Percentiles rank a stretch among this genome's conserved stretches.
Conservation (phyloP, 2,888 invertebrate genomes). For the Epicampocera succincta region DNA sequence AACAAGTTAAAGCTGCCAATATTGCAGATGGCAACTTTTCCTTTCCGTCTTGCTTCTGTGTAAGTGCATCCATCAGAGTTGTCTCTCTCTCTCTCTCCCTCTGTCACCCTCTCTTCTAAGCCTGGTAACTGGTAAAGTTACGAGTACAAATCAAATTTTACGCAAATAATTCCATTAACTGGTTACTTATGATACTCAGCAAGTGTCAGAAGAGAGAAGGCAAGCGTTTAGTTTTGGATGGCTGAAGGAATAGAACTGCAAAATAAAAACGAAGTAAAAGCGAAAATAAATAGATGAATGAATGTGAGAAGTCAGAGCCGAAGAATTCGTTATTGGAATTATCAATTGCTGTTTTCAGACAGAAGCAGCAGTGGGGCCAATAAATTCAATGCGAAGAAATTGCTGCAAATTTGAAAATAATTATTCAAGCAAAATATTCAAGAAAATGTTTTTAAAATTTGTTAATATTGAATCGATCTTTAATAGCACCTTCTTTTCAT, state of each 20-base stretch:
- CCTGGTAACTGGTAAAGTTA: too few relatives aligned
- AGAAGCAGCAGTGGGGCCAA: constrained; percentile 14
- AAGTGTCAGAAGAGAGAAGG: constrained; percentile 12
- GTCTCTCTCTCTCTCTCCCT: constrained; percentile 4
- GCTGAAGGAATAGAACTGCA: constrained; percentile 22
- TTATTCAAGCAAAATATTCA: too few relatives aligned
- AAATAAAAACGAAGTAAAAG: not conserved
- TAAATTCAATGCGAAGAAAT: not conserved
- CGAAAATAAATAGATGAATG: constrained; percentile 37
- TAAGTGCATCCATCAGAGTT: constrained; percentile 1
- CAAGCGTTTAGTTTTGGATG: constrained; percentile 13
- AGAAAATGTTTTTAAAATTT: too few relatives aligned
- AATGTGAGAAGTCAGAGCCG: not conserved
- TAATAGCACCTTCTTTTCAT: too few relatives aligned
- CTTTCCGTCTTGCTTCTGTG: not conserved
- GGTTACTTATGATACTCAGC: constrained; percentile 62
- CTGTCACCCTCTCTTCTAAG: too few relatives aligned
- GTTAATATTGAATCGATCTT: too few relatives aligned
- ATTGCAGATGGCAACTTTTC: constrained; percentile 14
- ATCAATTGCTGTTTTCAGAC: constrained; percentile 55
- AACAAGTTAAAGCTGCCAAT: constrained; percentile 15
- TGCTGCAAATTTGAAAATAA: not conserved
- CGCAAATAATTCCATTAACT: constrained; percentile 68
- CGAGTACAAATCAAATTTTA: constrained; percentile 66
- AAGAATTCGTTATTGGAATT: not conserved